Conservation (phyloP, 1,140 invertebrate genomes). For the Drosophila auraria region DNA sequence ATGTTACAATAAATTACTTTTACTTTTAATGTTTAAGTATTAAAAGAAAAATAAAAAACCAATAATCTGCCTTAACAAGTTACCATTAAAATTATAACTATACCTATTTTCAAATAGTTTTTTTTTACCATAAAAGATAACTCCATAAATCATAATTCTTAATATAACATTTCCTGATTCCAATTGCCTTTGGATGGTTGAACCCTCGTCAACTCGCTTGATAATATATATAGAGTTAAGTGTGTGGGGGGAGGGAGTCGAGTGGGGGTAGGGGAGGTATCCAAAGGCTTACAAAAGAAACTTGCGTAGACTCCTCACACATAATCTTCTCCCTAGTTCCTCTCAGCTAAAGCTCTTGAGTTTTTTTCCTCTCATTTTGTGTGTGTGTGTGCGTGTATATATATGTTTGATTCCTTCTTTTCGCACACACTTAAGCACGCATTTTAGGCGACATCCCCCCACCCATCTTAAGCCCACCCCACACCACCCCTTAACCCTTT, state of each 20-base stretch:
- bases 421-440: conserved; percentile 53
- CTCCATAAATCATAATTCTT: background rate
- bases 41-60: too few relatives aligned
- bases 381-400: conserved; percentile 7
- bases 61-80: too few relatives aligned
- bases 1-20: too few relatives aligned
- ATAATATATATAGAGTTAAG: conserved; percentile 12
- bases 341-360: conserved; percentile 19
- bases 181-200: conserved; percentile 29
- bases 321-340: conserved; percentile 10
- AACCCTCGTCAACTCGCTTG: conserved; percentile 28
- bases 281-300: conserved; percentile 38
- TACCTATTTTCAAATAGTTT: too few relatives aligned
- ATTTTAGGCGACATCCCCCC: conserved; percentile 44
- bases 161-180: conserved; percentile 3
- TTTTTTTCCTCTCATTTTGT: conserved; percentile 18
- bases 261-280: background rate
- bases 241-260: conserved; percentile 9
- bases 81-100: too few relatives aligned
- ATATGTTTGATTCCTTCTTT: conserved; percentile 49
- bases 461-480: conserved; percentile 7
- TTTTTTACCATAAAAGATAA: too few relatives aligned
- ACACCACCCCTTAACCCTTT: conserved; percentile 6
- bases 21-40: too few relatives aligned
- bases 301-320: conserved; percentile 34